Base-by-base conservation (phyloP, 2,113 vertebrate genomes). In the Corythoichthys haematopterus region DNA sequence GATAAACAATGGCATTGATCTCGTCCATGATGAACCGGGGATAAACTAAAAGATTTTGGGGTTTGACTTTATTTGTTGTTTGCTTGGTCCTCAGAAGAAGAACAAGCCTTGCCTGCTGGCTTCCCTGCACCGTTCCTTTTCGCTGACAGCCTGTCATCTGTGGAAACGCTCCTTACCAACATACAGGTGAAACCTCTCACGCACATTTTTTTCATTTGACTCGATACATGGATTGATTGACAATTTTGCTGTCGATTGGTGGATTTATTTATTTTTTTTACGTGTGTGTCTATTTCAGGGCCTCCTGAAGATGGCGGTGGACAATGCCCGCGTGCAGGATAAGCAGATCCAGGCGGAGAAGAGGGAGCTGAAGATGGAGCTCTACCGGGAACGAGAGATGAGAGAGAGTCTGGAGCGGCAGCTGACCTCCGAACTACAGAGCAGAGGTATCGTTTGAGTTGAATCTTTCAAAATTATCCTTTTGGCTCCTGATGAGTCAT, bases 311-410 rank as follows among this genome's bases (percentile, higher is more conserved):
- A 95, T 98, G 87, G 96, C 96, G 60, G 95, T 98, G 88, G 96
- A 98, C 83, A 98, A 96, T 80, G 94, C 96, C 74, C 92, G 95
- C 70, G 94, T 91, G 82, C 96, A 98, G 93, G 96, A 98, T 82
- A 98, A 98, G 76, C 96, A 98, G 72, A 95, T 96, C 78, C 95
- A 98, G 75, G 93, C 95, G 78, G 96, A 98, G 90, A 98, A 97
- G 85, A 91, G 95, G 52, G 96, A 97, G 78, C 90, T 98, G 84
- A 98, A 98, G 92, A 94, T 98, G 96, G 96, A 98, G 84, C 93
- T 98, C 51, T 96, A 96, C 91, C 93, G 96, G 83, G 96, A 98
- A 84, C 76, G 95, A 77, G 95, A 98, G 90, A 91, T 96, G 88
- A 94, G 96, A 43, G 95, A 98, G 93, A 95, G 92, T 55, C 93